phyloP scores from a whole-genome alignment of 2,113 vertebrate species.

The Myrmecobius fasciatus region DNA sequence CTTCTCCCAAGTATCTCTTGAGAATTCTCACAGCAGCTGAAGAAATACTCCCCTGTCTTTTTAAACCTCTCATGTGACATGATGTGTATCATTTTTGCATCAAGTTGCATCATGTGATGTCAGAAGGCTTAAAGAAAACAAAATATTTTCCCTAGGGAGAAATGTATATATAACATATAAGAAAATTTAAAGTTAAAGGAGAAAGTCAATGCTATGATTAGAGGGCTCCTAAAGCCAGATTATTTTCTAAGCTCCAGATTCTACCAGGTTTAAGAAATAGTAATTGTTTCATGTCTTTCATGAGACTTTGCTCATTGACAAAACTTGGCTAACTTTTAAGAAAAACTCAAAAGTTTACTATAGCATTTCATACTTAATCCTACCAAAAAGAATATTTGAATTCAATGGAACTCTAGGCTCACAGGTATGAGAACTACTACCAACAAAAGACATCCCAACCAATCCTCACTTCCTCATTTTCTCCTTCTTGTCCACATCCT shows the following conservation, averaged over 20 bases:
- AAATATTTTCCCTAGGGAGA: slow-evolving; percentile 26
- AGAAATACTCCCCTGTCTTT: slow-evolving; percentile 17
- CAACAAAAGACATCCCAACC: background rate
- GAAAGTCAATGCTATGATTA: slow-evolving; percentile 22
- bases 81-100: slow-evolving; percentile 66
- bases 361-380: background rate
- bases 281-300: background rate
- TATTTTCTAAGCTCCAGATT: background rate
- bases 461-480: background rate
- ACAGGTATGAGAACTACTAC: background rate
- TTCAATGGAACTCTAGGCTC: background rate
- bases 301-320: background rate
- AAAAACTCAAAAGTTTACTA: background rate
- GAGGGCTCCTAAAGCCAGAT: background rate
- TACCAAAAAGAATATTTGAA: background rate
- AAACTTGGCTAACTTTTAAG: background rate
- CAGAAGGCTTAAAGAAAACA: slow-evolving; percentile 66
- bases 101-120: slow-evolving; percentile 79
- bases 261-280: background rate
- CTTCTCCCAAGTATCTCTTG: background rate
- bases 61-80: slow-evolving; percentile 57
- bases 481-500: background rate
- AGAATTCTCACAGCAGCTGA: slow-evolving; percentile 52
- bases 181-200: background rate
- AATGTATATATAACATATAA: background rate